A percentile compares a stretch with the other conserved stretches of the same genome.
phyloP scores from a whole-genome alignment of 2,797 vertebrate species.

The Martes flavigula region DNA sequence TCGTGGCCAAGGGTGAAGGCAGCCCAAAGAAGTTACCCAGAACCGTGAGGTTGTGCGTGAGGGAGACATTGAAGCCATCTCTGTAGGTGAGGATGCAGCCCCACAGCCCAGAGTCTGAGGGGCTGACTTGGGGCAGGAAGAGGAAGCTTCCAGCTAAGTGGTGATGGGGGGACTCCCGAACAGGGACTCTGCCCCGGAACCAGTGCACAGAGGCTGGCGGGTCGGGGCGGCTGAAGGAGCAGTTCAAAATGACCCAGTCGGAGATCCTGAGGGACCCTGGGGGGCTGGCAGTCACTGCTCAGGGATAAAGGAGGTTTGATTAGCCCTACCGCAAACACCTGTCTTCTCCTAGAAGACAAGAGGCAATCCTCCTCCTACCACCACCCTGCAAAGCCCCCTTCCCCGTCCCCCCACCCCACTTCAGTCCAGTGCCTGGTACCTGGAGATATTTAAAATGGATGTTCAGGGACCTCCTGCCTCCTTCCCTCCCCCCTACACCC shows the following conservation, averaged over 20 bases:
- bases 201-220: conserved; percentile 76
- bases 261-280: conserved; percentile 65
- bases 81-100: conserved; percentile 81
- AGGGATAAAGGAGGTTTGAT: background rate
- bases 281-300: conserved; percentile 79
- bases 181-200: conserved; percentile 65
- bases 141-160: conserved; percentile 13
- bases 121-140: conserved; percentile 71
- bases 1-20: conserved; percentile 4
- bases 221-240: conserved; percentile 82
- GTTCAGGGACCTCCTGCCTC: background rate
- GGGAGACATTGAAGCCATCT: conserved; percentile 75
- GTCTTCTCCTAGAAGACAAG: background rate
- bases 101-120: conserved; percentile 80
- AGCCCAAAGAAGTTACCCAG: conserved; percentile 79
- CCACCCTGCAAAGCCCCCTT: background rate
- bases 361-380: background rate
- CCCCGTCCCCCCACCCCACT: background rate
- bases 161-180: conserved; percentile 19
- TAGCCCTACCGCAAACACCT: background rate
- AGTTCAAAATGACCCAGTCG: conserved; percentile 73
- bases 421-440: background rate
- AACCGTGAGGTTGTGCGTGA: conserved; percentile 72
- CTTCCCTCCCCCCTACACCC: background rate
- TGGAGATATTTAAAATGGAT: background rate